A percentile compares a stretch with the other conserved stretches of the same genome.
Conservation (phyloP, 2,113 vertebrate genomes). For the Xenopus tropicalis region UCB_Xtro_10.0 CM004444.2:131914001-131914500, state of each 20-base stretch:
- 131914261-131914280: neutral
- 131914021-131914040: slow-evolving; percentile 62
- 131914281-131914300: no score
- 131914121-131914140: slow-evolving; percentile 23
- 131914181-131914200: neutral
- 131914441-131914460: no score
- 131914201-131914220: neutral
- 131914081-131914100: slow-evolving; percentile 40
- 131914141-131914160: slow-evolving; percentile 30
- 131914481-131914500: no score
- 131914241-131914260: neutral
- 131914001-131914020: slow-evolving; percentile 60
- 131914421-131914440: no score
- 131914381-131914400: no score
- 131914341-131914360: no score
- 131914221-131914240: neutral
- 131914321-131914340: no score
- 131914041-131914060: slow-evolving; percentile 55
- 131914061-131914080: slow-evolving; percentile 52
- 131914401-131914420: no score
- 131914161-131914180: slow-evolving; percentile 21
- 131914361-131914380: no score
- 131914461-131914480: no score
- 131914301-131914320: no score
- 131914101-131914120: slow-evolving; percentile 38